Evolutionary conservation across 2,888 invertebrate species (phyloP), one percentile per base, ranked within the genome.

Genomic region (Beris morrisii): DNA sequence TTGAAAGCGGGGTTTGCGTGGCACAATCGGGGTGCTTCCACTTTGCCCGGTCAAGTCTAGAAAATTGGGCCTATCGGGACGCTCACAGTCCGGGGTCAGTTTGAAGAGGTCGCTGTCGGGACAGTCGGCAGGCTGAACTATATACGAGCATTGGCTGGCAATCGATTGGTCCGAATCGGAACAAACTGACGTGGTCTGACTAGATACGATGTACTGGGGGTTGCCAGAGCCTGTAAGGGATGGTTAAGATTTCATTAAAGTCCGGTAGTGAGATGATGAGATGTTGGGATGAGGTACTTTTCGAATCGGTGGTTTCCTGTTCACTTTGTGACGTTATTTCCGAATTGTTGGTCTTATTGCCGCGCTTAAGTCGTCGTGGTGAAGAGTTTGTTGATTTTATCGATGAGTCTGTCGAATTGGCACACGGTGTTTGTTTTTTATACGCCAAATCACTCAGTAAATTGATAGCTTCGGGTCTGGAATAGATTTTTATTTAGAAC

Each of bases 401-500:
- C 0, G 86, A 86, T 22, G 83, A 80, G 1, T 80, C 84, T 74
- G 82, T 74, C 67, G 84, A 43, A 69, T 82, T 81, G 73, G 86
- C 86, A 4, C 89, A 88, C 7, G 88, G 67, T 65, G 65, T 68
- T 70, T 90, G 83, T 71, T 91, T 88, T 50, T 90, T 84, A 45
- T 89, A 88, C 3, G 92, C 91, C 73, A 92, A 82, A 79, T 92
- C 92, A 76, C 89, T 90, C 58, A 93, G 82, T 89, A 92, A 90
- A 73, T 92, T 91, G 67, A 91, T 87, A 65, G 93, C 93, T 83
- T 93, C 92, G 82, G 91, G 87, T 77, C 91, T 89, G 76, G 13
- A 77, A 48, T 44, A 63, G 45, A 64, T 1, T n/a, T 53, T 32
- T 11, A 54, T 5, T 48, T 11, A 11, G 13, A 45, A 15, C 7